Percentiles rank a stretch among this genome's conserved stretches.
phyloP scores from a whole-genome alignment of 2,113 vertebrate genomes.

The Speoplatyrhinus poulsoni region DNA sequence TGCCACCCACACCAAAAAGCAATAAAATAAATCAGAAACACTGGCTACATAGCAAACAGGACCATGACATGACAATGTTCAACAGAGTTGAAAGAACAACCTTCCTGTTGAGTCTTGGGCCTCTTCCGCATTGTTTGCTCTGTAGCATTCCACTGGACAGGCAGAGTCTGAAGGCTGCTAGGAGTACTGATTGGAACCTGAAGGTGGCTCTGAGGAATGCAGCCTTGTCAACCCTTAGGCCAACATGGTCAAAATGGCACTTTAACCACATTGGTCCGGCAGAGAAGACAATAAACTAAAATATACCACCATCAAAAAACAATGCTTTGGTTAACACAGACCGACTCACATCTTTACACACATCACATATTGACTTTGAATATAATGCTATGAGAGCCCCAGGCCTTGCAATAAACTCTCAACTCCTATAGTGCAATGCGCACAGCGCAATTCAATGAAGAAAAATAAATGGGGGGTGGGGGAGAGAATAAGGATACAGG shows the following conservation, averaged over 20 bases:
- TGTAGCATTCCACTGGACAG: slow-evolving; percentile 23
- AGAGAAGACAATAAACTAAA: background rate
- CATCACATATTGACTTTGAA: slow-evolving; percentile 61
- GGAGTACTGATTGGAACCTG: slow-evolving; percentile 48
- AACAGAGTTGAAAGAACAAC: background rate
- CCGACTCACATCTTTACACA: slow-evolving; percentile 52
- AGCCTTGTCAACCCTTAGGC: slow-evolving; percentile 29
- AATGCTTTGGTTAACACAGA: slow-evolving; percentile 70
- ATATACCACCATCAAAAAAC: slow-evolving; percentile 38
- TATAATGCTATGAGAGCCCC: slow-evolving; percentile 67
- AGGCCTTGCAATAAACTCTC: slow-evolving; percentile 14
- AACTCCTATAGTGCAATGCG: slow-evolving; percentile 80
- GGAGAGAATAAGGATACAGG: slow-evolving; percentile 48
- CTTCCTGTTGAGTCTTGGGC: slow-evolving; percentile 19
- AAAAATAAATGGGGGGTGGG: background rate
- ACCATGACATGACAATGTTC: slow-evolving; percentile 3
- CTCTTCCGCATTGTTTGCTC: slow-evolving; percentile 67
- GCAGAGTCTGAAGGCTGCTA: slow-evolving; percentile 28
- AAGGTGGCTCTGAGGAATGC: slow-evolving; percentile 20
- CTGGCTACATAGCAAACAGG: slow-evolving; percentile 50
- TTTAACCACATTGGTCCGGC: slow-evolving; percentile 34
- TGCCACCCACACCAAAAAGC: slow-evolving; percentile 18
- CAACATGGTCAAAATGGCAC: slow-evolving; percentile 50
- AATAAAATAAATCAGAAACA: no score
- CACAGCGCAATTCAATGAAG: slow-evolving; percentile 77